Percentiles rank a stretch among this genome's conserved stretches.
Evolutionary conservation across 2,797 vertebrate genomes (phyloP).

Genomic region (Propithecus perrieri): DNA sequence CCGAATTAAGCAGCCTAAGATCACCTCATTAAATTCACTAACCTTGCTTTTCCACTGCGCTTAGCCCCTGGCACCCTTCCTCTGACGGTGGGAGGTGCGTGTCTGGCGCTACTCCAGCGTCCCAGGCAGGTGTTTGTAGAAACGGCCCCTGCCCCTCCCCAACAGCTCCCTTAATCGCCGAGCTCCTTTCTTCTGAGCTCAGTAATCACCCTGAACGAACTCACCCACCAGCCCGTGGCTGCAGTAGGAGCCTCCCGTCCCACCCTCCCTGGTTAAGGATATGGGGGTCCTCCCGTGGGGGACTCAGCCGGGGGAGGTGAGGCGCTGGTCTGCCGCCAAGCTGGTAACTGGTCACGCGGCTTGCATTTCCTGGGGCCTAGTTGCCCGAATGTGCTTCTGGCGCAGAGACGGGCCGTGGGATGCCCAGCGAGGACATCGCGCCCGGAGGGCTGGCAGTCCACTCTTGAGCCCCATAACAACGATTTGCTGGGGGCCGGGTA

Average conservation of each 20-base stretch:
- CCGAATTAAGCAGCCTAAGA: conserved; percentile 41
- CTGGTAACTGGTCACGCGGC: accelerated
- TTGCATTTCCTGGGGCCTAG: neutral
- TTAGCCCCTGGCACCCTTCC: conserved; percentile 55
- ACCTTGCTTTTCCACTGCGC: neutral
- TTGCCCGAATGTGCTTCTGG: neutral
- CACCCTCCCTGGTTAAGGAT: neutral
- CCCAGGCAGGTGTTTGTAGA: conserved; percentile 41
- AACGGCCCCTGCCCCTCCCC: neutral
- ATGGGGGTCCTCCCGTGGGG: neutral
- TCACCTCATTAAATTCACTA: conserved; percentile 73
- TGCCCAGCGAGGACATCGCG: neutral
- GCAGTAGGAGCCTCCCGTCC: neutral
- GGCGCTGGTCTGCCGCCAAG: too few species aligned
- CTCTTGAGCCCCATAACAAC: neutral
- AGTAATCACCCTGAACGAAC: neutral
- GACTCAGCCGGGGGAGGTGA: accelerated
- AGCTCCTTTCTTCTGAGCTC: conserved; percentile 34
- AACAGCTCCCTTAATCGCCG: neutral
- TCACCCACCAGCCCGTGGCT: neutral
- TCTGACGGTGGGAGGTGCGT: conserved; percentile 34
- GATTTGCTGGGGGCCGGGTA: neutral
- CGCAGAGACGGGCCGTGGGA: accelerated
- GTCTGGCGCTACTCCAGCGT: neutral
- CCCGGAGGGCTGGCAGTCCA: neutral